Base-by-base conservation (phyloP, 2,888 invertebrate genomes). In the Lypha dubia region DNA sequence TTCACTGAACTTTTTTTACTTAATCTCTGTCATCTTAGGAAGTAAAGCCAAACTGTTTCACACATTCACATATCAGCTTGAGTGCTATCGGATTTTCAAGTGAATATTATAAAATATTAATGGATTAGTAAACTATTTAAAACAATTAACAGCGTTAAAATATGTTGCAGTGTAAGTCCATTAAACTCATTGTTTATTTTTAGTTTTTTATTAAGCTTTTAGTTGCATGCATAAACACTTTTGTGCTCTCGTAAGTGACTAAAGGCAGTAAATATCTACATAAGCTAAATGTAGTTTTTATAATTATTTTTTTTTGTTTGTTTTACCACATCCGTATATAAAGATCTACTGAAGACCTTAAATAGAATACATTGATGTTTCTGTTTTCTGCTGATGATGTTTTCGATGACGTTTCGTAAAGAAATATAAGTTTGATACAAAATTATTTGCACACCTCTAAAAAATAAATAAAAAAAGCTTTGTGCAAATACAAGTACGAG, bases 371-470 rank as follows among this genome's bases (percentile, higher is more conserved):
- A 63, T 53, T n/a, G 20, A 44, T 22, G 35, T 51, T 58, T 49
- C 15, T 46, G 7, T 24, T 35, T 24, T n/a, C 22, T 38, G n/a
- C 53, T 58, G 53, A 56, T 32, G 9, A 32, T 28, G 28, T 51
- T 53, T 46, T 46, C 24, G 67, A 58, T 46, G 63, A 73, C 38
- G 63, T 58, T 49, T 73, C 22, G 17, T 41, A 71, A n/a, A 76
- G 62, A 71, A 63, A 46, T 70, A 71, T 70, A 65, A 76, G 76
- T 68, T 67, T 62, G 74, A 80, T 74, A 58, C 51, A 67, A 75
- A 75, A 80, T 67, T 60, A 65, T 68, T 80, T 84, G 73, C 80
- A 84, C 80, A 73, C 80, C 84, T 73, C 62, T 46, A 28, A 28
- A 28, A 28, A 28, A 28, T 4, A 2, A 28, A 28, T 5, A 28